Base-by-base conservation (phyloP, 35 echinoderm and acorn worm genomes). In the Anneissia japonica region DNA sequence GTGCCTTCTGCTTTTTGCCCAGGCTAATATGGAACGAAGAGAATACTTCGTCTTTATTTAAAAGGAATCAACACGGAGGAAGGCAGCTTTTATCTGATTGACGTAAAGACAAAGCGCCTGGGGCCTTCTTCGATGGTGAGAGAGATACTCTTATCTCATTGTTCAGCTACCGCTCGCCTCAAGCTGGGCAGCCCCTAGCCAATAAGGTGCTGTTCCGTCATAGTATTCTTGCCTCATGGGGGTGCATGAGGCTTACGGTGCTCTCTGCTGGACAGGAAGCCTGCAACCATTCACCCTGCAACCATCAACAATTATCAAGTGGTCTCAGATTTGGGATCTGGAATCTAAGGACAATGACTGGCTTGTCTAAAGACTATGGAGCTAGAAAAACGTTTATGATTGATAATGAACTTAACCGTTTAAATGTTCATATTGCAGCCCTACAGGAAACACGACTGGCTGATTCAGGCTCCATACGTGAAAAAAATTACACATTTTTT, bases 21-120 rank as follows among this genome's bases (percentile, higher is more conserved):
- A 76, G 82, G 88, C 74, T 84, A n/a, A n/a, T 84, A 82, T 19
- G 82, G 35, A 10, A 72, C 86, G 89, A 41, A 91, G 83, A 91
- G 89, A 83, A 38, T 23, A 86, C 89, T 91, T 55, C 81, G 45
- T 34, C 35, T 1, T 23, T 77, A 12, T 32, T 0, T 11, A 12
- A 34, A 11, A 1, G 32, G 36, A 41, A 33, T 32, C 64, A 77
- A 86, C 74, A 86, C 64, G 36, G 74, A 31, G 17, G 74, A 86
- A 72, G 77, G 30, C 64, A 86, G 84, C 74, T 77, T 64, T 0
- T 46, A 32, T 3, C 30, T 3, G 34, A 82, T 45, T 87, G 36
- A 75, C 31, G 74, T 77, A 40, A 6, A 33, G 5, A 32, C 3
- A 35, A 75, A 5, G 38, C 75, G 75, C 6, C 35, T 51, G 37